These are phyloP conservation scores for Epinephelus cyanopodus DNA, from an alignment of 2,113 vertebrate genomes.

Conservation along the genomic window DNA sequence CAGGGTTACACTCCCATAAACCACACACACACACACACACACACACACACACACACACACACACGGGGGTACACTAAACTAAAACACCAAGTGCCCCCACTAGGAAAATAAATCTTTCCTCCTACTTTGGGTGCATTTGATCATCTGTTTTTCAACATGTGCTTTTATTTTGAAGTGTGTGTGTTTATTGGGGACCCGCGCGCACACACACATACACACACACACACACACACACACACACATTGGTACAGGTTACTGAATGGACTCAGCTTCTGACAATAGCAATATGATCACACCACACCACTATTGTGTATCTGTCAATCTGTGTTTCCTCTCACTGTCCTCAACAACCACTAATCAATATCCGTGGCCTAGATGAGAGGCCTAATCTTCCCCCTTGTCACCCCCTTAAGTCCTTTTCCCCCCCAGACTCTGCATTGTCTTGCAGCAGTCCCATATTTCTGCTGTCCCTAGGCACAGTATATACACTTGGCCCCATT, in stretches of 20 bases:
- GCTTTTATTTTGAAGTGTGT: background rate
- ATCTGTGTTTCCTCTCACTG: conserved; percentile 78
- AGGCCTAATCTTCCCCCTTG: conserved; percentile 73
- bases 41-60: conserved; percentile 11
- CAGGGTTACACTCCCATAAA: conserved; percentile 76
- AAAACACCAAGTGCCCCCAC: conserved; percentile 29
- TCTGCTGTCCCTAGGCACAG: conserved; percentile 74
- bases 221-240: background rate
- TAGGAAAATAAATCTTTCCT: conserved; percentile 22
- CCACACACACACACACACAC: conserved; percentile 50
- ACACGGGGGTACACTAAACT: conserved; percentile 28
- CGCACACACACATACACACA: background rate
- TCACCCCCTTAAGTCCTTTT: conserved; percentile 48
- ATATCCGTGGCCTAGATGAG: conserved; percentile 87
- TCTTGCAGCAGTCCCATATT: conserved; percentile 68
- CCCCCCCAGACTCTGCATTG: conserved; percentile 70
- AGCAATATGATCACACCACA: conserved; percentile 67
- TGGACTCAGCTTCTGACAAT: conserved; percentile 65
- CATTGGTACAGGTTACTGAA: conserved; percentile 44
- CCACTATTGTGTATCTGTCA: conserved; percentile 81
- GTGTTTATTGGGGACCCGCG: background rate
- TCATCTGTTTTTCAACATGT: background rate
- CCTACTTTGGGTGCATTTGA: background rate
- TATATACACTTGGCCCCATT: conserved; percentile 72
- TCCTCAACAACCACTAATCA: conserved; percentile 83